Base-by-base conservation (phyloP, 2,113 vertebrate species). In the Leucopsar rothschildi region DNA sequence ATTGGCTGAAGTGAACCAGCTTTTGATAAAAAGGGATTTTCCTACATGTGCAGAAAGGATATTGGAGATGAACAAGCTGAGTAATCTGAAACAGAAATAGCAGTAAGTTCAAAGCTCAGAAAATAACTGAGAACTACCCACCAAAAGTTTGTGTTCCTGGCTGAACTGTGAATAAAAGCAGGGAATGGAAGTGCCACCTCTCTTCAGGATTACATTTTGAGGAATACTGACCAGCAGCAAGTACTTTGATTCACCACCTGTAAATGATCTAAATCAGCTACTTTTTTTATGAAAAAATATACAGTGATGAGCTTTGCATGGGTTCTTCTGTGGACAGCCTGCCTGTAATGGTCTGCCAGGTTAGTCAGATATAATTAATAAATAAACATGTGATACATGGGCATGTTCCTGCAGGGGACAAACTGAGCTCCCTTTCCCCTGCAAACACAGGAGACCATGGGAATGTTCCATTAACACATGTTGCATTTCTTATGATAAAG, bases 11-110 rank as follows among this genome's bases (percentile, higher is more conserved):
- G 47, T 55, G 52, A 91, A 68, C 7, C 29, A 87, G 69, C 52
- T 91, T 91, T 94, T 94, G 92, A 96, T 91, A 89, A 87, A 87
- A 91, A 84, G 87, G 25, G 24, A 63, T 87, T 91, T 94, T 91
- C 75, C 69, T 82, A 25, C 65, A 84, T 15, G 84, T 91, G 92
- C 72, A 66, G 93, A 92, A 84, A 95, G 90, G 78, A 89, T 78
- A 92, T 73, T 86, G 89, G 71, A 93, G 55, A 59, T 70, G 68
- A 81, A 73, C 45, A 73, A 81, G 55, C 45, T 63, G 64, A 91
- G 72, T 95, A 91, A 92, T 86, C n/a, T 73, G 77, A 92, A 91
- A 92, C 85, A 91, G 85, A 64, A 95, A 93, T 31, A 94, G 77
- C 77, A 92, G 1, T 71, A 82, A 92, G 10, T 79, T 91, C 44